Evolutionary conservation across 1,140 invertebrate species (phyloP).

Genomic region (Mamestra configurata): DNA sequence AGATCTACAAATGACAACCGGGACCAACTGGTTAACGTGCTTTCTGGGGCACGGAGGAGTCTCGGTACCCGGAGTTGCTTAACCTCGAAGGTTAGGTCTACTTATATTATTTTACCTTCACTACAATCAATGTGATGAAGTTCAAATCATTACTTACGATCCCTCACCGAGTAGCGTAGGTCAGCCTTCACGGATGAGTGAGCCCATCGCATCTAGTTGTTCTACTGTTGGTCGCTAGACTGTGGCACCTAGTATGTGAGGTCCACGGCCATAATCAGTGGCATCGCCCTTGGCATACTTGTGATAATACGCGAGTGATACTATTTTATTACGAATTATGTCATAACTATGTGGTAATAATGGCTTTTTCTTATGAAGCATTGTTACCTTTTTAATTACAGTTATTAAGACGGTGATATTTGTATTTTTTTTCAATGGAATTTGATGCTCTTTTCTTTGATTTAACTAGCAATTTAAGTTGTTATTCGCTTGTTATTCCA

Average conservation of each 20-base stretch:
- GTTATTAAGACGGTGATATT: too few relatives aligned
- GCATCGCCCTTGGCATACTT: slow-evolving; percentile 34
- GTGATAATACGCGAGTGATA: slow-evolving; percentile 23
- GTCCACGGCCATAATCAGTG: slow-evolving; percentile 14
- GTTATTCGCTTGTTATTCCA: too few relatives aligned
- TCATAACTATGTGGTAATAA: slow-evolving; percentile 18
- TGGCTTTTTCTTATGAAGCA: slow-evolving; percentile 1
- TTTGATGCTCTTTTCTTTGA: background rate
- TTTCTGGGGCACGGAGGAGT: too few relatives aligned
- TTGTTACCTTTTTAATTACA: background rate
- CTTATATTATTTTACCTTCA: background rate
- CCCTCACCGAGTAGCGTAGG: background rate
- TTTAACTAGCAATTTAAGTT: too few relatives aligned
- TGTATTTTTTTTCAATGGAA: too few relatives aligned
- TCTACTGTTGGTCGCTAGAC: background rate
- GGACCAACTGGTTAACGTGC: too few relatives aligned
- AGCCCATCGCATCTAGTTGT: background rate
- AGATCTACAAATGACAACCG: too few relatives aligned
- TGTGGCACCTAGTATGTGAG: background rate
- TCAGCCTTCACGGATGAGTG: background rate
- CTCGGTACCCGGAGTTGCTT: too few relatives aligned
- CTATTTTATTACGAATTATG: slow-evolving; percentile 24
- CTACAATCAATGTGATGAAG: background rate
- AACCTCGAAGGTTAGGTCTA: too few relatives aligned
- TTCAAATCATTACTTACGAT: too few relatives aligned